phyloP scores from a whole-genome alignment of 2,113 vertebrate species.

The Planiliza haematocheilus region DNA sequence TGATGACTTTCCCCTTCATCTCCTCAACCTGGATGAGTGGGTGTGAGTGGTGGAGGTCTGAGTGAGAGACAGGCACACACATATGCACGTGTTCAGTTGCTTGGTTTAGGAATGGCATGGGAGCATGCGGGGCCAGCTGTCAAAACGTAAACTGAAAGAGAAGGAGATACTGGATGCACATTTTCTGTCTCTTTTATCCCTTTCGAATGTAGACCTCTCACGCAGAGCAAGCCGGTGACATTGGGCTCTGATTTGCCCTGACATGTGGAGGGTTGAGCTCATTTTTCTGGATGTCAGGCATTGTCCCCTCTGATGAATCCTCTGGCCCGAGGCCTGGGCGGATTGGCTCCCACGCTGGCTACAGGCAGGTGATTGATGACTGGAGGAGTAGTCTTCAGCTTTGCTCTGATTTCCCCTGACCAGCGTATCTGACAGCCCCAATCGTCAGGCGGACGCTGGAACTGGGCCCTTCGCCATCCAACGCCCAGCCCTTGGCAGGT shows the following conservation, averaged over 20 bases:
- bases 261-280: conserved; percentile 64
- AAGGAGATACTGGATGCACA: conserved; percentile 18
- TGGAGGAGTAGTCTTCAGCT: conserved; percentile 62
- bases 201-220: conserved; percentile 45
- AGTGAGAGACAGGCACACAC: conserved; percentile 29
- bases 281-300: conserved; percentile 82
- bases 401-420: conserved; percentile 72
- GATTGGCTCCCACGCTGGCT: conserved; percentile 54
- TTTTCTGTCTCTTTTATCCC: conserved; percentile 46
- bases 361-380: conserved; percentile 81
- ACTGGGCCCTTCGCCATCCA: conserved; percentile 43
- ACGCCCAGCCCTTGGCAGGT: conserved; percentile 19
- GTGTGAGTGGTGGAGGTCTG: conserved; percentile 2
- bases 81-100: not conserved
- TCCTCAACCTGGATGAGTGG: conserved; percentile 53
- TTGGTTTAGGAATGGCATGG: conserved; percentile 8
- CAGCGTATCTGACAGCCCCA: conserved; percentile 65
- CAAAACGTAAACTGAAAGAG: conserved; percentile 50
- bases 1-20: conserved; percentile 75
- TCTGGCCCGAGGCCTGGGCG: conserved; percentile 63
- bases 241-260: conserved; percentile 63
- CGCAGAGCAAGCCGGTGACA: conserved; percentile 61
- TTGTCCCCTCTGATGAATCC: conserved; percentile 77
- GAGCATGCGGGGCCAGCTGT: conserved; percentile 32
- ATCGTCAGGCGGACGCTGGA: conserved; percentile 59